phyloP scores from a whole-genome alignment of 2,113 vertebrate genomes.

The Varanus komodoensis region DNA sequence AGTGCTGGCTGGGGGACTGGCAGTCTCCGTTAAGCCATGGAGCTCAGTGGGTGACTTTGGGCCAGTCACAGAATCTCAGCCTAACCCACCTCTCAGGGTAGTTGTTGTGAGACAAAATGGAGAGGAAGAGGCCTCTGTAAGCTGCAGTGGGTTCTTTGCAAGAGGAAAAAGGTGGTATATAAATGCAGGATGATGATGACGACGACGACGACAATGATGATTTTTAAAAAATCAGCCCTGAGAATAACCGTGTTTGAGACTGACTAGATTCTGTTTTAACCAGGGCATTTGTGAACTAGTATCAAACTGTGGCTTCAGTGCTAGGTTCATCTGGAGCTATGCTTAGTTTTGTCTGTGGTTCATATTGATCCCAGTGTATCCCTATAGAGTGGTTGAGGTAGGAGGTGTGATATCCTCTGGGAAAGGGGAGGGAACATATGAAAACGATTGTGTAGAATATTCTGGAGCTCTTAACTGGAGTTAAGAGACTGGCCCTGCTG shows the following conservation, averaged over 20 bases:
- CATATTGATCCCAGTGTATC: neutral
- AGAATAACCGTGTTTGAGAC: neutral
- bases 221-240: neutral
- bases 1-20: too few species aligned
- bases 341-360: neutral
- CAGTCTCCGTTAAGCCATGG: too few species aligned
- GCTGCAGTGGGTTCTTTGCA: too few species aligned
- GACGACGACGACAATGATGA: too few species aligned
- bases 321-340: neutral
- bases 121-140: too few species aligned
- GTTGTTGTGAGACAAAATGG: too few species aligned
- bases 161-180: too few species aligned
- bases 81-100: too few species aligned
- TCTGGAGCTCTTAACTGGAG: neutral
- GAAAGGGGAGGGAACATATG: too few species aligned
- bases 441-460: neutral
- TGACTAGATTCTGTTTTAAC: neutral
- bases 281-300: neutral
- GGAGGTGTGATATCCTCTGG: neutral
- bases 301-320: neutral
- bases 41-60: too few species aligned
- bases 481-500: neutral
- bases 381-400: neutral
- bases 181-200: too few species aligned
- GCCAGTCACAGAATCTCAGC: too few species aligned